Evolutionary conservation across 1,140 invertebrate genomes (phyloP).

Genomic region (Drosophila grimshawi): DNA sequence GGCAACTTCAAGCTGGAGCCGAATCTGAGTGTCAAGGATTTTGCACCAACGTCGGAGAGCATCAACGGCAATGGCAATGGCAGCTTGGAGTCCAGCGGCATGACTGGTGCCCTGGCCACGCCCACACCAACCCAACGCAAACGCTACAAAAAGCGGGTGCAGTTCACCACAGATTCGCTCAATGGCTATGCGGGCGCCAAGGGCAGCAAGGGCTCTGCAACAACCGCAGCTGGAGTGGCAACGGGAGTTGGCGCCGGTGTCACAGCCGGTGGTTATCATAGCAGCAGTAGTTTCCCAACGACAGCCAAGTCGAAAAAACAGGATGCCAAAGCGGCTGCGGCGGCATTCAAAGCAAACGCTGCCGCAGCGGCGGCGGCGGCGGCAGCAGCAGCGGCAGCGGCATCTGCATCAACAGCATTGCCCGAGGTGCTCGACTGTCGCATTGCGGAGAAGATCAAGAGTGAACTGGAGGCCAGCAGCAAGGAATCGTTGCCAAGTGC

Average conservation of each 20-base stretch:
- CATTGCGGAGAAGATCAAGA: constrained; percentile 84
- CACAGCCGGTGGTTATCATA: constrained; percentile 5
- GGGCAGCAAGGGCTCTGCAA: constrained; percentile 25
- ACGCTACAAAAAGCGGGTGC: constrained; percentile 81
- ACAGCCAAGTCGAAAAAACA: constrained; percentile 67
- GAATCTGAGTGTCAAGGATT: constrained; percentile 82
- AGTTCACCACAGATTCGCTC: constrained; percentile 75
- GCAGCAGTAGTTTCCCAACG: constrained; percentile 20
- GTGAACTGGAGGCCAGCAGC: constrained; percentile 80
- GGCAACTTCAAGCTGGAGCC: constrained; percentile 83
- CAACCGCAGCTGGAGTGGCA: background rate
- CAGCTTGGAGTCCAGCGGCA: constrained; percentile 32
- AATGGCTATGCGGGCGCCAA: constrained; percentile 70
- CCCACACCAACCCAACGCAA: constrained; percentile 73
- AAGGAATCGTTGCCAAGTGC: constrained; percentile 69
- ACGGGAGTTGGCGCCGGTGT: background rate
- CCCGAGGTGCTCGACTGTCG: constrained; percentile 83
- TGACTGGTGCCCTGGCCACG: constrained; percentile 43
- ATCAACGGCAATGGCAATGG: constrained; percentile 46
- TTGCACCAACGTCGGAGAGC: constrained; percentile 64
- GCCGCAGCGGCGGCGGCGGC: constrained; percentile 48
- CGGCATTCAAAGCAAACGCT: constrained; percentile 54
- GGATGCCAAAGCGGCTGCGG: constrained; percentile 68
- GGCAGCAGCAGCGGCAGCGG: constrained; percentile 53
- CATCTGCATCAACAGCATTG: constrained; percentile 55